Conservation (phyloP, 2,888 invertebrate species). For the Zaprionus obscuricornis region DNA sequence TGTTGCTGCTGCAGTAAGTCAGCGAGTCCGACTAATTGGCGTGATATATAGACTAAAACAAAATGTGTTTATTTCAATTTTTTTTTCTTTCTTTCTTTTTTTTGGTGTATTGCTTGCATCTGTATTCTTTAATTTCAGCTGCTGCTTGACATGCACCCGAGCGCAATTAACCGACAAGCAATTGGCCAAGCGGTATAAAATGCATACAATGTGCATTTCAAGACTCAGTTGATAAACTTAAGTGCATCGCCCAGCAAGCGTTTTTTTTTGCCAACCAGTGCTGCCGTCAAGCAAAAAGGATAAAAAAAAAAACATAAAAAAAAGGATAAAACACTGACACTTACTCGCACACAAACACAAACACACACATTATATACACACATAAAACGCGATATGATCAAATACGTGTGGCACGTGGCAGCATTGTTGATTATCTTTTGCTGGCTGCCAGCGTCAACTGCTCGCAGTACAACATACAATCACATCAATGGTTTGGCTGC, state of each 20-base stretch:
- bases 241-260: conserved; percentile 55
- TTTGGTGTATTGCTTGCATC: no score
- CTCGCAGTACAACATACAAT: conserved; percentile 70
- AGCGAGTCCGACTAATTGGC: conserved; percentile 64
- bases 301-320: conserved; percentile 23
- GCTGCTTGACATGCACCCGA: conserved; percentile 65
- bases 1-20: conserved; percentile 2
- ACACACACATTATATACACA: conserved; percentile 10
- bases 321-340: conserved; percentile 11
- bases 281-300: conserved; percentile 35
- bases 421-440: conserved; percentile 69
- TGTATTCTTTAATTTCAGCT: conserved; percentile 60
- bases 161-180: conserved; percentile 56
- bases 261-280: conserved; percentile 29
- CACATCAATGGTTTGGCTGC: conserved; percentile 56
- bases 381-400: conserved; percentile 75
- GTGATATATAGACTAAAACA: conserved; percentile 81
- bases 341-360: not conserved
- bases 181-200: conserved; percentile 75
- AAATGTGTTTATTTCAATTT: conserved; percentile 53
- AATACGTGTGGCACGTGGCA: conserved; percentile 78
- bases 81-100: no score
- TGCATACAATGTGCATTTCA: conserved; percentile 66
- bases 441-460: conserved; percentile 56
- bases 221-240: conserved; percentile 73